A percentile compares a stretch with the other conserved stretches of the same genome.
These are phyloP conservation scores for Zoanthus sansibaricus DNA, from an alignment of 92 coral and sea anemone species.

Conservation along the genomic window DNA sequence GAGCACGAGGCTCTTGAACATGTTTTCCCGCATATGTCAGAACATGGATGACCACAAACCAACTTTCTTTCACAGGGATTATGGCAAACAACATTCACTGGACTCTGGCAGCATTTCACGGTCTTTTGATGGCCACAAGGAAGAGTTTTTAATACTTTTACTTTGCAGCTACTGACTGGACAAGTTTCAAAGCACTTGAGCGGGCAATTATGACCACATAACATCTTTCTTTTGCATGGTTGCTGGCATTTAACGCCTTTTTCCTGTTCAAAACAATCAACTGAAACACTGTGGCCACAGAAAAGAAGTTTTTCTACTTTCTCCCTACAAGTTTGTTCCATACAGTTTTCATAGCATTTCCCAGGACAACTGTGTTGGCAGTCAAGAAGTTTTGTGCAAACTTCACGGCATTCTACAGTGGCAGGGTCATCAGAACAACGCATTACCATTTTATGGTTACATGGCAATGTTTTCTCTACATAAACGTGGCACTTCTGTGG, in stretches of 20 bases:
- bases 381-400: slow-evolving; percentile 48
- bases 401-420: slow-evolving; percentile 7
- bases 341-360: slow-evolving; percentile 47
- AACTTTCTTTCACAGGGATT: slow-evolving; percentile 53
- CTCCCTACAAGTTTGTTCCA: slow-evolving; percentile 44
- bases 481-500: too few species aligned
- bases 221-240: slow-evolving; percentile 36
- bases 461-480: neutral
- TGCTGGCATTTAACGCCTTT: slow-evolving; percentile 13
- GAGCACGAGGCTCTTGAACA: slow-evolving; percentile 58
- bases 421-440: slow-evolving; percentile 38
- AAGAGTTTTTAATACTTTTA: slow-evolving; percentile 48
- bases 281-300: slow-evolving; percentile 63
- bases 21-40: slow-evolving; percentile 52
- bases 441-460: neutral
- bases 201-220: slow-evolving; percentile 68
- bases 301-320: slow-evolving; percentile 38
- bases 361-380: slow-evolving; percentile 66
- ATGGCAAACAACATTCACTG: slow-evolving; percentile 48
- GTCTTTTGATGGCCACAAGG: slow-evolving; percentile 69
- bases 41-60: slow-evolving; percentile 76
- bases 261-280: slow-evolving; percentile 53
- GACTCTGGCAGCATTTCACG: slow-evolving; percentile 55
- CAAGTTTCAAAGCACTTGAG: slow-evolving; percentile 50
- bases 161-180: slow-evolving; percentile 5